phyloP scores from a whole-genome alignment of 2,113 vertebrate species.

The Callopanchax toddi region DNA sequence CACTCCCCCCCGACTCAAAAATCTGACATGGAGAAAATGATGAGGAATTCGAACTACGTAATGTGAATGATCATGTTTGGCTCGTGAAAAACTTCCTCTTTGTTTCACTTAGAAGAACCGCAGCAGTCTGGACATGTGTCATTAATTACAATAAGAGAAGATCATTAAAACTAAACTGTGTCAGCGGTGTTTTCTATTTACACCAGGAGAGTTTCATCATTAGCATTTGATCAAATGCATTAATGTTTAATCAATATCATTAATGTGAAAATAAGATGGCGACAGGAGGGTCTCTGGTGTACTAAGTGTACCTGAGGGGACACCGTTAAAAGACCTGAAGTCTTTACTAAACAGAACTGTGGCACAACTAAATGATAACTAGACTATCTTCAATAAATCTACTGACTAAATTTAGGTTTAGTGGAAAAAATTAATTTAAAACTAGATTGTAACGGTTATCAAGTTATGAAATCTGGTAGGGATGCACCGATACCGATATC shows the following conservation, averaged over 20 bases:
- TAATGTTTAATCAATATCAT: slow-evolving; percentile 71
- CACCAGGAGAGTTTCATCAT: slow-evolving; percentile 43
- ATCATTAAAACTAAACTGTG: slow-evolving; percentile 62
- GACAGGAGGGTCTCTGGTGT: slow-evolving; percentile 36
- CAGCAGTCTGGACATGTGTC: slow-evolving; percentile 33
- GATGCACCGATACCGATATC: too few species aligned
- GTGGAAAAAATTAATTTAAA: too few species aligned
- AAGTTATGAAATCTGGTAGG: too few species aligned
- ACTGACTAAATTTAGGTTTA: too few species aligned
- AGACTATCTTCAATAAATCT: too few species aligned
- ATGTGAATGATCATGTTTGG: slow-evolving; percentile 37
- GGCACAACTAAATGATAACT: too few species aligned
- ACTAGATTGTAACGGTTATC: too few species aligned
- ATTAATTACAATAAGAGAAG: slow-evolving; percentile 61
- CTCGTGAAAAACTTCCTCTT: slow-evolving; percentile 26
- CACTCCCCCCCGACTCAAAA: slow-evolving; percentile 33
- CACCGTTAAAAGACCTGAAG: too few species aligned
- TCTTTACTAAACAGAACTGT: too few species aligned
- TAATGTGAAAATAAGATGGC: slow-evolving; percentile 57
- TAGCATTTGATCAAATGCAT: slow-evolving; percentile 74
- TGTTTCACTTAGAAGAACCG: slow-evolving; percentile 37
- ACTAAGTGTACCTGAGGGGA: not conserved
- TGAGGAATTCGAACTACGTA: slow-evolving; percentile 60
- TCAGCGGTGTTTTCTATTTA: slow-evolving; percentile 26
- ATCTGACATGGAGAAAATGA: slow-evolving; percentile 53